A percentile compares a stretch with the other conserved stretches of the same genome.
Evolutionary conservation across 2,888 invertebrate genomes (phyloP).

Genomic region (Aphidoletes aphidimyza): DNA sequence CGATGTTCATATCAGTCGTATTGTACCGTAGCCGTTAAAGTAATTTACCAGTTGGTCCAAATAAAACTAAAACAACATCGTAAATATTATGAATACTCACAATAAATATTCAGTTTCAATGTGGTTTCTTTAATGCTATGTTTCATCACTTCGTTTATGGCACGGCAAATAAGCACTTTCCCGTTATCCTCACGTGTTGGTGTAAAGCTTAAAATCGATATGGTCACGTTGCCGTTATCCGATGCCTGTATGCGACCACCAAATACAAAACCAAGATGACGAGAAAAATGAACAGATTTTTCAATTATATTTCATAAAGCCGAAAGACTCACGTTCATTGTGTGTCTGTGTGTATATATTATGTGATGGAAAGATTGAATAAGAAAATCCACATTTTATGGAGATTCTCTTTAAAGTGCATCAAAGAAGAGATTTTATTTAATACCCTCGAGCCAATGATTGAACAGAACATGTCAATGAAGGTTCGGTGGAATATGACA

Average conservation of each 20-base stretch:
- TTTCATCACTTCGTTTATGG: constrained; percentile 79
- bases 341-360: background rate
- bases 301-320: constrained; percentile 9
- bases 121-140: constrained; percentile 80
- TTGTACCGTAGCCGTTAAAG: no score
- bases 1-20: no score
- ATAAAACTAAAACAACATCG: constrained; percentile 15
- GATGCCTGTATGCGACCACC: constrained; percentile 74
- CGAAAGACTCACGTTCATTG: background rate
- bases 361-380: background rate
- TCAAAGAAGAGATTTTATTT: background rate
- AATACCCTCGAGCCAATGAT: no score
- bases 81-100: constrained; percentile 72
- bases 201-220: constrained; percentile 78
- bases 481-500: no score
- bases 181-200: constrained; percentile 83
- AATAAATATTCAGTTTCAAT: constrained; percentile 85
- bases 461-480: no score
- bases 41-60: constrained; percentile 8
- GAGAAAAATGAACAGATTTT: no score
- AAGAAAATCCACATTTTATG: background rate
- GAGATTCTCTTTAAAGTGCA: background rate
- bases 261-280: no score
- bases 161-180: constrained; percentile 81
- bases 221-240: constrained; percentile 82